Evolutionary conservation across 2,113 vertebrate genomes (phyloP).

Genomic region (Baryphthengus martii): DNA sequence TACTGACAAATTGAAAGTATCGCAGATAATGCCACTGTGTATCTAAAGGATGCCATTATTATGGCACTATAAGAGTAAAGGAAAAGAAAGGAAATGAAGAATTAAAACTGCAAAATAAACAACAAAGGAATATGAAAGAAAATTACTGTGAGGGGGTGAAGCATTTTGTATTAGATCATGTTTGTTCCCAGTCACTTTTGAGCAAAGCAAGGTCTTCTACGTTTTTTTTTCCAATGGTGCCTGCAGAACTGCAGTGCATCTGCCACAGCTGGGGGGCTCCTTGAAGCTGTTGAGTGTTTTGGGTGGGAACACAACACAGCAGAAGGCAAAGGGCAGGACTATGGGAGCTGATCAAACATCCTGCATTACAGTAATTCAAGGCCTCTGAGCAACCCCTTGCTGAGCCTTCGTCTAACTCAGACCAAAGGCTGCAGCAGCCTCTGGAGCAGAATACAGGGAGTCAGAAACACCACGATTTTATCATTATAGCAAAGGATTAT

Average conservation of each 20-base stretch:
- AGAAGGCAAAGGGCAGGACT: neutral
- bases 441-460: neutral
- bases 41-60: neutral
- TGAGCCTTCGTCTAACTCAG: neutral
- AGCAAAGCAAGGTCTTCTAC: neutral
- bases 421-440: neutral
- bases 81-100: neutral
- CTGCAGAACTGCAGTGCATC: neutral
- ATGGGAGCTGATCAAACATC: neutral
- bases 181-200: neutral
- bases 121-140: neutral
- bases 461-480: neutral
- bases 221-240: neutral
- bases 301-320: neutral
- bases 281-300: neutral
- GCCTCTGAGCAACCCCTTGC: neutral
- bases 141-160: neutral
- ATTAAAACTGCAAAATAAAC: neutral
- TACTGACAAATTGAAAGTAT: neutral
- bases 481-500: neutral
- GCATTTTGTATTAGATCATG: neutral
- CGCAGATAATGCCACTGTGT: neutral
- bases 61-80: accelerated
- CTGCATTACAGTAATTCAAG: neutral
- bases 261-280: neutral